Evolutionary conservation across 1,140 invertebrate genomes (phyloP).

Genomic region (Chironomus striatipennis): DNA sequence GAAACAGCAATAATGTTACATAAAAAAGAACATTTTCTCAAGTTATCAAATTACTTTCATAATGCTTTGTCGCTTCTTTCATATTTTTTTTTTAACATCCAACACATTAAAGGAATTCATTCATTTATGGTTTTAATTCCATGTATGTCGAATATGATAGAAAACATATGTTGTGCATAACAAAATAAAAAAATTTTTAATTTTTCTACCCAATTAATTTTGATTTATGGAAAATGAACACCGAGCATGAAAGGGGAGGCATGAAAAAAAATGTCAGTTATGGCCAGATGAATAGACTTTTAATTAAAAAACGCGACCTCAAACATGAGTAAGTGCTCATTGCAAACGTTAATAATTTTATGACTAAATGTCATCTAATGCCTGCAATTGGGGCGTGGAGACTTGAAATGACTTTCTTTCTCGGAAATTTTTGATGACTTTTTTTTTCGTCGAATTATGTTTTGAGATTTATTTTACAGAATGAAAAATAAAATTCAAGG

Average conservation of each 20-base stretch:
- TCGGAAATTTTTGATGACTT: not conserved
- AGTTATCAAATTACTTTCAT: not conserved
- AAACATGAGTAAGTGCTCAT: not conserved
- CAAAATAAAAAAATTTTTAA: conserved; percentile 15
- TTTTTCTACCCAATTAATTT: conserved; percentile 22
- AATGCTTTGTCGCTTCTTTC: too few species aligned
- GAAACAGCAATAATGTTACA: too few species aligned
- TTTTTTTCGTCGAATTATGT: too few species aligned
- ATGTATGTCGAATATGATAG: not conserved
- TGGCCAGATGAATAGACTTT: not conserved
- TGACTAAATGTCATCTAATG: not conserved
- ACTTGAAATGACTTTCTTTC: not conserved
- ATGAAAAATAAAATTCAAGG: not conserved
- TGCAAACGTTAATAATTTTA: conserved; percentile 10
- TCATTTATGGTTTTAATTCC: too few species aligned
- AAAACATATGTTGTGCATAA: conserved; percentile 19
- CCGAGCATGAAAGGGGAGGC: not conserved
- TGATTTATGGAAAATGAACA: not conserved
- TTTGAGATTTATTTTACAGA: too few species aligned
- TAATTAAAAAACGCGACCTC: conserved; percentile 14
- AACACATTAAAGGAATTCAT: too few species aligned
- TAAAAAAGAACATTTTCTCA: not conserved
- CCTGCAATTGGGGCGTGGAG: not conserved
- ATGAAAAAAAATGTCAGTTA: not conserved
- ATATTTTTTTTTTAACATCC: too few species aligned